A percentile compares a stretch with the other conserved stretches of the same genome.
Conservation (phyloP, 2,797 vertebrate species). For the Gobionotothen gibberifrons region DNA sequence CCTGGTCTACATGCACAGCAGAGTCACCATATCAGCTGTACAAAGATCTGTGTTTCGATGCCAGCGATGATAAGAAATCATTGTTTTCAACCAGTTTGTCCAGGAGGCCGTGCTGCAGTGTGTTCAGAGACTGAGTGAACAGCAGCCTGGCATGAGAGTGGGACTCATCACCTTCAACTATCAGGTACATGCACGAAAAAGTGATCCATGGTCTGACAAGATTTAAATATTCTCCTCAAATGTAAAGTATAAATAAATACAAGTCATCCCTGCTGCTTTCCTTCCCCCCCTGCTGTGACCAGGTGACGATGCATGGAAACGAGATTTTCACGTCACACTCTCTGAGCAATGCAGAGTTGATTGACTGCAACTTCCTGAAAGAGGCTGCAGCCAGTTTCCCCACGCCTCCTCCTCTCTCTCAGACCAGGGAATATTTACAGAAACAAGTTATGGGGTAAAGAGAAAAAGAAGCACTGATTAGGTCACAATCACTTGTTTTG, state of each 20-base stretch:
- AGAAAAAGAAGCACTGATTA: background rate
- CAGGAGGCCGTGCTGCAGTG: conserved; percentile 79
- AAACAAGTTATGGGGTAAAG: conserved; percentile 74
- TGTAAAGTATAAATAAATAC: too few relatives aligned
- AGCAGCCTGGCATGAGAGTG: conserved; percentile 69
- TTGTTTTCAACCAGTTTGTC: conserved; percentile 71
- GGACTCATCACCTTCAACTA: conserved; percentile 83
- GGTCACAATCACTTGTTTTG: background rate
- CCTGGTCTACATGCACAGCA: background rate
- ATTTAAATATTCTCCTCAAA: background rate
- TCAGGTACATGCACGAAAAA: conserved; percentile 62
- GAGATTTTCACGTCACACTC: conserved; percentile 45
- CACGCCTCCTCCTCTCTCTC: conserved; percentile 73
- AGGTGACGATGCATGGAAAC: conserved; percentile 81
- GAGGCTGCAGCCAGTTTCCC: conserved; percentile 62
- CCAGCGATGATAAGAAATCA: background rate
- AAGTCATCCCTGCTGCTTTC: background rate
- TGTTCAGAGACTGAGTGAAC: conserved; percentile 66
- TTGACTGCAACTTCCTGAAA: conserved; percentile 67
- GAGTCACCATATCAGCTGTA: background rate
- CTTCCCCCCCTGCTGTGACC: background rate
- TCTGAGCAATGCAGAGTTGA: conserved; percentile 64
- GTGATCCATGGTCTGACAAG: fast-evolving
- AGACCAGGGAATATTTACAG: conserved; percentile 67
- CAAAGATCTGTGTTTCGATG: background rate